A percentile compares a stretch with the other conserved stretches of the same genome.
phyloP scores from a whole-genome alignment of 2,797 vertebrate genomes.

The Chelon labrosus region DNA sequence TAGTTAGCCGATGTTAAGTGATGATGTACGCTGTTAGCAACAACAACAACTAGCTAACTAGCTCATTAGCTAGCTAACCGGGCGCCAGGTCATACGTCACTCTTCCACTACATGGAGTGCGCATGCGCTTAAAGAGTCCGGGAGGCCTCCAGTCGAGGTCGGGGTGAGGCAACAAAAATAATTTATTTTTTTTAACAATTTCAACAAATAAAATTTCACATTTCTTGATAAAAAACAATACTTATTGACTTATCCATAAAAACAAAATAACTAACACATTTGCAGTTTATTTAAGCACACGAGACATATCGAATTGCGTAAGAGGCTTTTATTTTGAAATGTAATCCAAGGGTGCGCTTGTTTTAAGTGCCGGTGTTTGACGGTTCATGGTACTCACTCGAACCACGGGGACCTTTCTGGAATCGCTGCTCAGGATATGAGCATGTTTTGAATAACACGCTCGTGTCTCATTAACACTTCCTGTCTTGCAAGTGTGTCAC shows the following conservation, averaged over 20 bases:
- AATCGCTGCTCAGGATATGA: constrained; percentile 14
- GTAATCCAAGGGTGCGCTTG: constrained; percentile 28
- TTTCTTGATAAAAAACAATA: not conserved
- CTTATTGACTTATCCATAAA: not conserved
- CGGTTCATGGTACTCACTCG: not conserved
- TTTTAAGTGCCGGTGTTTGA: constrained; percentile 34
- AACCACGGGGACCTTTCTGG: constrained; percentile 40
- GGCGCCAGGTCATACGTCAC: constrained; percentile 61
- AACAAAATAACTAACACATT: not conserved
- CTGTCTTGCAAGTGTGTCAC: not conserved
- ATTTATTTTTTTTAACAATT: not conserved
- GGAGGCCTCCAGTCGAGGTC: not conserved
- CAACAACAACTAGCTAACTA: constrained; percentile 70
- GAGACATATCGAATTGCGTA: not conserved
- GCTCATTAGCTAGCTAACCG: constrained; percentile 74
- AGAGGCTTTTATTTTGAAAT: constrained; percentile 58
- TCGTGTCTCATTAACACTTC: constrained; percentile 1
- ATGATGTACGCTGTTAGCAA: constrained; percentile 31
- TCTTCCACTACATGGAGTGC: constrained; percentile 10
- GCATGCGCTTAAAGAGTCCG: not conserved
- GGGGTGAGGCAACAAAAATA: not conserved
- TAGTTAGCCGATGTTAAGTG: constrained; percentile 35
- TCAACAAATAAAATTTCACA: not conserved
- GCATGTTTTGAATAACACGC: not conserved
- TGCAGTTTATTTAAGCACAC: not conserved